Conservation (phyloP, 2,888 invertebrate species). For the Cyrtodaria siliqua region DNA sequence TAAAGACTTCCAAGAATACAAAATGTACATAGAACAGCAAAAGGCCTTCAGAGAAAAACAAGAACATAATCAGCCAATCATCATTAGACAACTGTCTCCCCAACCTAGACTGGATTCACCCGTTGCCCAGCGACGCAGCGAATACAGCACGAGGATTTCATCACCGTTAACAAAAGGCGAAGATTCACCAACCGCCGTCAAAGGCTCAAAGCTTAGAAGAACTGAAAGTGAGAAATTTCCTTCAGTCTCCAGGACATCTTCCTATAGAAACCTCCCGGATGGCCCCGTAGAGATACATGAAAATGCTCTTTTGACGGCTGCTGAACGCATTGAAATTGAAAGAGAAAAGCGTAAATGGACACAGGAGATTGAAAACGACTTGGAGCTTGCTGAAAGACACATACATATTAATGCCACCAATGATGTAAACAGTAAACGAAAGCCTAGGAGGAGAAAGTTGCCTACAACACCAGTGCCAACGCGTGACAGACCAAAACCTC, state of each 20-base stretch:
- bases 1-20: constrained; percentile 46
- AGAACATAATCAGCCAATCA: constrained; percentile 31
- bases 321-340: constrained; percentile 61
- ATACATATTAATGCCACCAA: neutral
- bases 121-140: constrained; percentile 30
- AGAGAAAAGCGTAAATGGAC: constrained; percentile 21
- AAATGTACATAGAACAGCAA: constrained; percentile 24
- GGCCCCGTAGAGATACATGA: constrained; percentile 16
- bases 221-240: constrained; percentile 57
- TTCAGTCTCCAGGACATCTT: constrained; percentile 53
- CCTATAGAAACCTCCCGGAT: constrained; percentile 41
- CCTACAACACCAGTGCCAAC: constrained; percentile 9
- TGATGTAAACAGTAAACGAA: neutral
- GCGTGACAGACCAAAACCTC: neutral
- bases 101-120: constrained; percentile 46
- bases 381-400: neutral
- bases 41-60: constrained; percentile 10
- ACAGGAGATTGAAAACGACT: neutral
- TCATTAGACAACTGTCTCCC: constrained; percentile 50
- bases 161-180: constrained; percentile 1
- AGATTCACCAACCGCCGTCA: neutral
- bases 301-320: constrained; percentile 50
- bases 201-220: constrained; percentile 8
- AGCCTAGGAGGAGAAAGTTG: constrained; percentile 4
- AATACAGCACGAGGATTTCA: constrained; percentile 20